phyloP scores from a whole-genome alignment of 2,888 invertebrate genomes.

The Stenurella melanura region DNA sequence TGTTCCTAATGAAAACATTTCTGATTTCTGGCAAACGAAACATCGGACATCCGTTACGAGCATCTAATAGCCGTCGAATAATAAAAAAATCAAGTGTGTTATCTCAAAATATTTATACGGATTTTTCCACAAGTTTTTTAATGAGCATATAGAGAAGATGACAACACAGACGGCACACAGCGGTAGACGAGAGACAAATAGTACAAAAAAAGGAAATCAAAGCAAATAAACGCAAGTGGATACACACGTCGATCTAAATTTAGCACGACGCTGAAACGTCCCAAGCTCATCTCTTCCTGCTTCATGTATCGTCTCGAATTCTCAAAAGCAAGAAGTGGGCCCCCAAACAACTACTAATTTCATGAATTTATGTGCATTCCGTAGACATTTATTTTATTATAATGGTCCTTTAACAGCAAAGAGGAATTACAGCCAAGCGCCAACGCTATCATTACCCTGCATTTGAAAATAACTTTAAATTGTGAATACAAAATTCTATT shows the following conservation, averaged over 20 bases:
- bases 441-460: not conserved
- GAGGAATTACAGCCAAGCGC: conserved; percentile 9
- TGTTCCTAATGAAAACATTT: conserved; percentile 2
- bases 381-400: conserved; percentile 9
- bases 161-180: conserved; percentile 12
- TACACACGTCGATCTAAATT: conserved; percentile 46
- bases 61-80: not conserved
- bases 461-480: not conserved
- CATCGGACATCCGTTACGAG: not conserved
- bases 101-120: not conserved
- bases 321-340: conserved; percentile 33
- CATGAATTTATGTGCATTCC: conserved; percentile 33
- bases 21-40: not conserved
- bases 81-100: not conserved
- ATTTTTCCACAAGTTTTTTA: not conserved
- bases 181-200: conserved; percentile 31
- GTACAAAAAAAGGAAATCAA: conserved; percentile 41
- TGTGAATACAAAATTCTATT: not conserved
- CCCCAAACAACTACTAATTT: conserved; percentile 34
- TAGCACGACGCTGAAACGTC: conserved; percentile 39
- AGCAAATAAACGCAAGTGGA: conserved; percentile 44
- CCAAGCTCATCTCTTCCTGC: conserved; percentile 39
- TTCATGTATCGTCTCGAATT: conserved; percentile 17
- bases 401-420: conserved; percentile 9
- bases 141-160: conserved; percentile 17